Percentiles rank a stretch among this genome's conserved stretches.
Evolutionary conservation across 2,888 invertebrate species (phyloP).

Genomic region (Pristionchus maxplancki): DNA sequence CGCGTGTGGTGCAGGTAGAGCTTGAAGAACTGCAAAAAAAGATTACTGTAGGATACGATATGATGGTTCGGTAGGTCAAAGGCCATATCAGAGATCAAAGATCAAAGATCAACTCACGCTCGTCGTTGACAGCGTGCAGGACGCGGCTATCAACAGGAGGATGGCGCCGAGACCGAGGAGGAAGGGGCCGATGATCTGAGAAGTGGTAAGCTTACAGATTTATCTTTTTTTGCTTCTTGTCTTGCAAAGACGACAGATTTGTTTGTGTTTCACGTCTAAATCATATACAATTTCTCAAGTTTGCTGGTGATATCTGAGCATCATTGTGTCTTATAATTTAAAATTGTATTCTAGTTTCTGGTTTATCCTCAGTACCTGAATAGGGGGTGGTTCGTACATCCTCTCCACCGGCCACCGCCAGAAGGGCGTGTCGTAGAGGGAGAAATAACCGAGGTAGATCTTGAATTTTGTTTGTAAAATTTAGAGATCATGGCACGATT

Average conservation of each 20-base stretch:
- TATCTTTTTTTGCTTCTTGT: no score
- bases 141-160: slow-evolving; percentile 66
- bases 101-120: slow-evolving; percentile 61
- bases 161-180: slow-evolving; percentile 68
- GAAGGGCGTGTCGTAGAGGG: slow-evolving; percentile 72
- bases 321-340: no score
- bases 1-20: slow-evolving; percentile 74
- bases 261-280: no score
- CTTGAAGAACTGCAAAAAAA: slow-evolving; percentile 67
- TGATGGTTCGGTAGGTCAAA: neutral
- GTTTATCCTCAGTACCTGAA: slow-evolving; percentile 56
- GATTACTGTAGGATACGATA: neutral
- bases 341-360: no score
- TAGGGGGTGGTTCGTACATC: slow-evolving; percentile 68
- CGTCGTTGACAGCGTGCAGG: slow-evolving; percentile 70
- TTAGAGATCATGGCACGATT: neutral
- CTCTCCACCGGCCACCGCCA: slow-evolving; percentile 72
- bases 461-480: slow-evolving; percentile 22
- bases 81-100: neutral
- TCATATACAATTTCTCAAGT: no score
- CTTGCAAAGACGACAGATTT: no score
- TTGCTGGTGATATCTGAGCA: no score
- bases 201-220: no score
- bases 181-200: slow-evolving; percentile 76
- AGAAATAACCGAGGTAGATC: slow-evolving; percentile 72